Percentiles rank a stretch among this genome's conserved stretches.
These are phyloP conservation scores for Macrotis lagotis DNA, from an alignment of 2,113 vertebrate genomes.

Conservation along the genomic window DNA sequence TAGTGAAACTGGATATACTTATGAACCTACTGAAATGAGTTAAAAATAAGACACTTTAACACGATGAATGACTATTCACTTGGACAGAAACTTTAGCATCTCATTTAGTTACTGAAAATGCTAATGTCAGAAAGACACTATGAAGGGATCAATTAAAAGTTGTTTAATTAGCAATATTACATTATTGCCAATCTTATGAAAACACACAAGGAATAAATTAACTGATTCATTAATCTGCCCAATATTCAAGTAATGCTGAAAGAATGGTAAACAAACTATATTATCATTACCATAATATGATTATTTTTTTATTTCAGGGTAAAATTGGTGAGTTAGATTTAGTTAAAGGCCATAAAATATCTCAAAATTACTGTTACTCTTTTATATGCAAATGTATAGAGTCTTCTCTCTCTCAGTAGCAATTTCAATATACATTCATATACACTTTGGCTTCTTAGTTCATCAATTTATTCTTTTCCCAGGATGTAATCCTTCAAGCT, in stretches of 20 bases:
- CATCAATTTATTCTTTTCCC: not conserved
- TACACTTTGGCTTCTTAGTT: not conserved
- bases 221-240: not conserved
- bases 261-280: not conserved
- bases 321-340: not conserved
- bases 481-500: not conserved
- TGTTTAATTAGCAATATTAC: not conserved
- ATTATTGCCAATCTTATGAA: not conserved
- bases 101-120: not conserved
- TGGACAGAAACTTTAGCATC: constrained; percentile 4
- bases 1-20: constrained; percentile 7
- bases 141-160: not conserved
- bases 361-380: not conserved
- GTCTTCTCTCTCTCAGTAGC: not conserved
- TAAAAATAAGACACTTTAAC: constrained; percentile 52
- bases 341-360: not conserved
- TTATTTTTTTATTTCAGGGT: not conserved
- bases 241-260: not conserved
- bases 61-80: constrained; percentile 14
- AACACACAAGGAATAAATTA: not conserved
- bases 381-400: not conserved
- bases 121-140: not conserved
- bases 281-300: not conserved
- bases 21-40: not conserved
- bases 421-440: not conserved